Base-by-base conservation (phyloP, 2,113 vertebrate genomes). In the Pseudorectes ferrugineus region DNA sequence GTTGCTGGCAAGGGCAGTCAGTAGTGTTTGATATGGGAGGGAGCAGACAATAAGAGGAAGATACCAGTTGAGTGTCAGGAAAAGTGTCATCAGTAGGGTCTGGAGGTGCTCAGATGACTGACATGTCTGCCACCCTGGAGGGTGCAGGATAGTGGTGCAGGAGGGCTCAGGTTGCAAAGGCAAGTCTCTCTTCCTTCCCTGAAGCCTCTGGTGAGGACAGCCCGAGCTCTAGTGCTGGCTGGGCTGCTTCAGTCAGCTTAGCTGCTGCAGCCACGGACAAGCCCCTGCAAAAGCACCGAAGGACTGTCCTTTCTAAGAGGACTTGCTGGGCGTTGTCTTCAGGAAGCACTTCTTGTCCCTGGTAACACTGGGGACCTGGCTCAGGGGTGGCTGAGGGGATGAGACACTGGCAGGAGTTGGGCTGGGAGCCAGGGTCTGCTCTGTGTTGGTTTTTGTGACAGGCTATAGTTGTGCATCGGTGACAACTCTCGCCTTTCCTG, bases 401-500 rank as follows among this genome's bases (percentile, higher is more conserved):
- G 55, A 54, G 43, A 20, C 36, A 15, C n/a, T 68, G 31, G 9
- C 31, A 52, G 49, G 72, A 88, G 15, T 2, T 45, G 40, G 51
- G 19, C 57, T 51, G 38, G 23, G 45, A 79, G 58, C 29, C 57
- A 58, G 36, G 26, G 22, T 43, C 26, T 29, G 35, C 11, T 35
- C 85, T 49, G 28, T 51, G 23, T 9, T 80, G 38, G 28, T 8
- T 70, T 83, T 35, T 83, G 58, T 66, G 73, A 29, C 1, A 0
- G 1, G 9, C 31, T 54, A 40, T 66, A 21, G 16, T 29, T 65
- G 31, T 31, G 46, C 6, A 3, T n/a, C 42, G 22, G 24, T 74
- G 55, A 38, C 0, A 4, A 16, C n/a, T 74, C 81, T 70, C 2
- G 0, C 18, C 29, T 80, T 62, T 86, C 49, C 35, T 4, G 0